Base-by-base conservation (phyloP, 2,888 invertebrate genomes). In the Cordylochernes scorpioides region DNA sequence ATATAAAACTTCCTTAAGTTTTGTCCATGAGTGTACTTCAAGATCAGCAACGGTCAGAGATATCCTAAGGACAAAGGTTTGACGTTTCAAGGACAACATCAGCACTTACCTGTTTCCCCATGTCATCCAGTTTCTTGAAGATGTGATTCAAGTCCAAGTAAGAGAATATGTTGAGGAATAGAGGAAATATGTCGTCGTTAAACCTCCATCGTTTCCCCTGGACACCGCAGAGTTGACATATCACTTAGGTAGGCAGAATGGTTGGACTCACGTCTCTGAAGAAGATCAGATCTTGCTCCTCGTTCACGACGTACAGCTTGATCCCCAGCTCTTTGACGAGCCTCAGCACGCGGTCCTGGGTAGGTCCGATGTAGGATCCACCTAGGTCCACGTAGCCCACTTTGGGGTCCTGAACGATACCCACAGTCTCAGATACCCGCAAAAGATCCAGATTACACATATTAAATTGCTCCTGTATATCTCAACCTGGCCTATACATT, bases 331-430 rank as follows among this genome's bases (percentile, higher is more conserved):
- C 47, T 22, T 44, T 41, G 8, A 46, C 43, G 29, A 49, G 30
- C n/a, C 49, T 40, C 9, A 49, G 38, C 2, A 51, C 31, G 2
- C 44, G 34, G 31, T 48, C 43, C 34, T 50, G 50, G 3, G 45
- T 45, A 6, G 49, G 46, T 4, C 49, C 49, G 5, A 49, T 44
- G 32, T 48, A 50, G 6, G 49, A 38, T 9, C 46, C 49, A 4
- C 50, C 51, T 9, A 51, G 37, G 33, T 51, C 51, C 3, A 42
- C 40, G 22, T 40, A 41, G 10, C 32, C 29, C 3, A 36, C 31
- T 31, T 29, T 36, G 1, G 36, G 29, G 28, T 39, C 34, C 35
- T 40, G 13, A n/a, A n/a, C n/a, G n/a, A n/a, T n/a, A n/a, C n/a
- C n/a, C n/a, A n/a, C n/a, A n/a, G n/a, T n/a, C n/a, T n/a, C n/a